phyloP scores from a whole-genome alignment of 64 coral and sea anemone genomes.

The Porites lutea region DNA sequence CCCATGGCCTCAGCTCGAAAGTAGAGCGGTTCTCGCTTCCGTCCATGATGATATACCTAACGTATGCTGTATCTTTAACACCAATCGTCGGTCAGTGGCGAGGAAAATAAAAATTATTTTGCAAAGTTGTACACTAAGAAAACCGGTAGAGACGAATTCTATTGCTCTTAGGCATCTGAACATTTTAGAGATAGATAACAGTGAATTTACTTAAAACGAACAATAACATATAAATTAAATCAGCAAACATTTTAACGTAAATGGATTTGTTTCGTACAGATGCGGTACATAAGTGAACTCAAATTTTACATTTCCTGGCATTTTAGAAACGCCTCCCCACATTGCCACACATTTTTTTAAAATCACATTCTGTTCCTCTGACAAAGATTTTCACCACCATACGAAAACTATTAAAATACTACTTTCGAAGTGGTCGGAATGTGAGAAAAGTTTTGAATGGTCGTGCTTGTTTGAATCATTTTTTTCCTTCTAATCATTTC shows the following conservation, averaged over 20 bases:
- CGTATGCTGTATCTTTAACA: too few species aligned
- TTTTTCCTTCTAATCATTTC: conserved; percentile 2
- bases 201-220: conserved; percentile 32
- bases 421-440: not conserved
- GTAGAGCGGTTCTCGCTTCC: not conserved
- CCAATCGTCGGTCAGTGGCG: too few species aligned
- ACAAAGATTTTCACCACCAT: not conserved
- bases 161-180: conserved; percentile 16
- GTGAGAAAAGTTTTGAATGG: not conserved
- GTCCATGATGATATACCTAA: too few species aligned
- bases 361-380: not conserved
- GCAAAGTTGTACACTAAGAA: not conserved
- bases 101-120: too few species aligned
- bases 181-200: conserved; percentile 18
- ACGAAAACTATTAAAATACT: not conserved
- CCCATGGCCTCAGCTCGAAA: not conserved
- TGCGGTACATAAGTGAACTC: conserved; percentile 19
- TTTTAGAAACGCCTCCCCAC: not conserved
- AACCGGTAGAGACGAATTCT: too few species aligned
- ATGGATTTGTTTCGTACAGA: conserved; percentile 20
- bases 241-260: conserved; percentile 28
- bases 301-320: conserved; percentile 8
- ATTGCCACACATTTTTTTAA: not conserved
- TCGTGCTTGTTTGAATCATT: conserved; percentile 26
- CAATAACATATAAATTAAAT: conserved; percentile 47